phyloP scores from a whole-genome alignment of 2,797 vertebrate genomes.

The Diceros bicornis region DNA sequence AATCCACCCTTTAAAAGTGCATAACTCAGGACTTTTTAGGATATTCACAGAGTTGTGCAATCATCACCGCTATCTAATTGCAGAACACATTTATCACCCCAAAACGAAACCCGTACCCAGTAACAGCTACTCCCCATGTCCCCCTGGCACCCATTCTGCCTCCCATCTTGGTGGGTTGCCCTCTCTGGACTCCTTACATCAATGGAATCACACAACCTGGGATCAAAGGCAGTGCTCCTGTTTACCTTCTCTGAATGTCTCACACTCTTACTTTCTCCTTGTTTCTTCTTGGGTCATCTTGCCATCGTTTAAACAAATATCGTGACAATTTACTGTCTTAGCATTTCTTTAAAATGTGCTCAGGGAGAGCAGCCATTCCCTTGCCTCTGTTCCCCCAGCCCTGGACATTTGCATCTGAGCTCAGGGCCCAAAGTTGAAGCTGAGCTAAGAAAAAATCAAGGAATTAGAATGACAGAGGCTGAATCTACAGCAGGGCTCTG shows the following conservation, averaged over 20 bases:
- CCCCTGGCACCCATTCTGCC: background rate
- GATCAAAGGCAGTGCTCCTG: background rate
- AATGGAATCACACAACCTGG: background rate
- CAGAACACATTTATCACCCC: background rate
- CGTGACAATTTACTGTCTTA: background rate
- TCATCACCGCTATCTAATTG: background rate
- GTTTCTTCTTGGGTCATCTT: background rate
- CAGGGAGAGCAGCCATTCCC: background rate
- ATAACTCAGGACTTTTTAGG: background rate
- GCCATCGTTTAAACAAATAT: background rate
- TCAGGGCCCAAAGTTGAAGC: background rate
- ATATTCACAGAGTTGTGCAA: background rate
- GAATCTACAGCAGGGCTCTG: background rate
- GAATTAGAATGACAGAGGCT: background rate
- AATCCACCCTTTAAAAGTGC: background rate
- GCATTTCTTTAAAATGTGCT: background rate
- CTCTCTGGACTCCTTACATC: background rate
- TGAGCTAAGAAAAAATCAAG: background rate
- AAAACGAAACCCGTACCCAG: background rate
- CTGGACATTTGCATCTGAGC: background rate
- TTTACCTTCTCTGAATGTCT: background rate
- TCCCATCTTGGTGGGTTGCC: background rate
- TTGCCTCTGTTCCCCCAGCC: background rate
- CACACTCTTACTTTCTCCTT: background rate
- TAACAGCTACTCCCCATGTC: rapidly evolving